These are phyloP conservation scores for Drosophila tropicalis DNA, from an alignment of 1,140 invertebrate species.

Conservation along the genomic window DNA sequence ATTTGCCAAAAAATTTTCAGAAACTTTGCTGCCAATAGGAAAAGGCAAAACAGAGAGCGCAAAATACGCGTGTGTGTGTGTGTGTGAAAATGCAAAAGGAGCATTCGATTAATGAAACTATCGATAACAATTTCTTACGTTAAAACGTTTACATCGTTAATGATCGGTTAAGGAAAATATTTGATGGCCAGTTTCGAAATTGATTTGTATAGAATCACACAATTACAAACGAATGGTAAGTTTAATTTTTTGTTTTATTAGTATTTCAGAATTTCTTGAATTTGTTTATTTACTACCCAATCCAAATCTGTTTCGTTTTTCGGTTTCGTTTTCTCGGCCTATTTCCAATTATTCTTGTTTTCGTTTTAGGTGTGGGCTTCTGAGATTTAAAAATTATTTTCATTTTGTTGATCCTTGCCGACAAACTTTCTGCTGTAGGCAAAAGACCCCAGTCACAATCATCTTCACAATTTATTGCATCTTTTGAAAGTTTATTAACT, in stretches of 20 bases:
- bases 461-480: constrained; percentile 2
- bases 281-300: neutral
- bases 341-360: neutral
- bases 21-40: no score
- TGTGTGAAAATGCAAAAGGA: no score
- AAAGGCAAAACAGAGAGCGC: no score
- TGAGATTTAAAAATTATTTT: neutral
- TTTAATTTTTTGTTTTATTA: neutral
- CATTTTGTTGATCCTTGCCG: constrained; percentile 1
- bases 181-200: no score
- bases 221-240: no score
- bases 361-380: neutral
- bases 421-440: neutral
- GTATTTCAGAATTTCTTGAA: neutral
- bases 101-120: no score
- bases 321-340: neutral
- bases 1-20: no score
- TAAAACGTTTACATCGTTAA: no score
- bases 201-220: no score
- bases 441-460: constrained; percentile 30
- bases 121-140: no score
- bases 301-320: neutral
- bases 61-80: no score
- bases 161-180: no score
- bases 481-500: neutral